A percentile compares a stretch with the other conserved stretches of the same genome.
These are phyloP conservation scores for Ceratoteleas bidentatus DNA, from an alignment of 1,140 invertebrate genomes.

Conservation along the genomic window DNA sequence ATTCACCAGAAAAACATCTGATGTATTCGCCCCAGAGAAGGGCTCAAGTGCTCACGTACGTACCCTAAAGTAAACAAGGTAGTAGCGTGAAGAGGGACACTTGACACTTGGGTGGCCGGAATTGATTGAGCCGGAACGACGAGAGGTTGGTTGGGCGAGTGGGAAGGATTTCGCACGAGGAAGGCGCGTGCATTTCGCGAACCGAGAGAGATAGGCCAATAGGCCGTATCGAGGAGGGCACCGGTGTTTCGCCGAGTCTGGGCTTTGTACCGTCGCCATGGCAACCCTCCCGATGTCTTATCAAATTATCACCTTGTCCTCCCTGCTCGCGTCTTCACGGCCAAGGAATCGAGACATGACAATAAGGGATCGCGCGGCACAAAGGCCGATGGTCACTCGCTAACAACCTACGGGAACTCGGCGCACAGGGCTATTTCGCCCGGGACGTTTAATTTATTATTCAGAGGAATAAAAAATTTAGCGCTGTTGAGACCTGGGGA, in stretches of 20 bases:
- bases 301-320: constrained; percentile 82
- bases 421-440: no score
- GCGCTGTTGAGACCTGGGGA: no score
- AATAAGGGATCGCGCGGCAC: constrained; percentile 71
- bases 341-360: constrained; percentile 66
- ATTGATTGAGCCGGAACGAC: constrained; percentile 70
- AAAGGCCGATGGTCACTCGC: no score
- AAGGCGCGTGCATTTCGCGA: constrained; percentile 34
- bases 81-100: constrained; percentile 55
- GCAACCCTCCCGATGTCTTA: constrained; percentile 81
- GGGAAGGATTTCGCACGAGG: constrained; percentile 48
- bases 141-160: constrained; percentile 47
- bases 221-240: constrained; percentile 61
- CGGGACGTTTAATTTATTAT: no score
- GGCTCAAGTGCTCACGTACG: not conserved
- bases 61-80: constrained; percentile 1
- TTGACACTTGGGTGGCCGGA: constrained; percentile 75
- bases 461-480: no score
- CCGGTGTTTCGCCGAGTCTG: constrained; percentile 70
- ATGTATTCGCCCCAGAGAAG: no score
- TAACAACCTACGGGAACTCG: no score
- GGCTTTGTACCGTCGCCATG: constrained; percentile 79
- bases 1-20: no score
- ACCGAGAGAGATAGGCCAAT: constrained; percentile 64
- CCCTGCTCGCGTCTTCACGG: constrained; percentile 59